phyloP scores from a whole-genome alignment of 1,140 invertebrate genomes.

The Spodoptera litura region DNA sequence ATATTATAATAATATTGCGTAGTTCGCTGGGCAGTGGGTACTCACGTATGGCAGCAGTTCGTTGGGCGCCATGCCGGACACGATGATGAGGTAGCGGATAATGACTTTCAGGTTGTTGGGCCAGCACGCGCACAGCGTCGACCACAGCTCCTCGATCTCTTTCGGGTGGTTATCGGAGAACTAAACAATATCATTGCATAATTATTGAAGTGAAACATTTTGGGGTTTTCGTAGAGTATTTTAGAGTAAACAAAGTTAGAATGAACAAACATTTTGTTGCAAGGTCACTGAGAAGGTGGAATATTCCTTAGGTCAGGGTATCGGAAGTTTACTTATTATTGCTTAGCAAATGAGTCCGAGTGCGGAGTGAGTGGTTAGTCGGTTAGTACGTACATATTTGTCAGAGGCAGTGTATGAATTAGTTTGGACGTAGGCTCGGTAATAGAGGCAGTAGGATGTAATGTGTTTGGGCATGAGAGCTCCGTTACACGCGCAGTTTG shows the following conservation, averaged over 20 bases:
- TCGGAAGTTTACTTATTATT: too few relatives aligned
- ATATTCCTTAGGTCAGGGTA: too few relatives aligned
- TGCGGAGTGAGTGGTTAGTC: neutral
- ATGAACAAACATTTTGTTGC: too few relatives aligned
- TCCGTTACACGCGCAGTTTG: slow-evolving; percentile 1
- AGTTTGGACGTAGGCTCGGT: neutral
- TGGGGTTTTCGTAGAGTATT: too few relatives aligned
- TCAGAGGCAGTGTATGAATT: neutral
- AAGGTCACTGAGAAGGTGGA: too few relatives aligned
- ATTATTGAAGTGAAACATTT: neutral
- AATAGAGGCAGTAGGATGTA: neutral
- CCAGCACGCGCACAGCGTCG: slow-evolving; percentile 97
- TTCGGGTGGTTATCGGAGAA: slow-evolving; percentile 98
- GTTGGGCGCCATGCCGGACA: slow-evolving; percentile 97
- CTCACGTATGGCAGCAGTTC: slow-evolving; percentile 91
- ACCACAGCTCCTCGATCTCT: slow-evolving; percentile 98
- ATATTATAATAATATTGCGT: neutral
- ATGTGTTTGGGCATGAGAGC: slow-evolving; percentile 2
- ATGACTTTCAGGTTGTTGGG: slow-evolving; percentile 99
- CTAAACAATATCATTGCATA: slow-evolving; percentile 81
- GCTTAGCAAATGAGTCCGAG: too few relatives aligned
- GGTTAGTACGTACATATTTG: neutral
- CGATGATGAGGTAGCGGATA: slow-evolving; percentile 98
- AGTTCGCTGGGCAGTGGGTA: slow-evolving; percentile 48
- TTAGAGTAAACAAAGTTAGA: too few relatives aligned